Conservation (phyloP, 1,140 invertebrate genomes). For the Scaptomyza graminum region DNA sequence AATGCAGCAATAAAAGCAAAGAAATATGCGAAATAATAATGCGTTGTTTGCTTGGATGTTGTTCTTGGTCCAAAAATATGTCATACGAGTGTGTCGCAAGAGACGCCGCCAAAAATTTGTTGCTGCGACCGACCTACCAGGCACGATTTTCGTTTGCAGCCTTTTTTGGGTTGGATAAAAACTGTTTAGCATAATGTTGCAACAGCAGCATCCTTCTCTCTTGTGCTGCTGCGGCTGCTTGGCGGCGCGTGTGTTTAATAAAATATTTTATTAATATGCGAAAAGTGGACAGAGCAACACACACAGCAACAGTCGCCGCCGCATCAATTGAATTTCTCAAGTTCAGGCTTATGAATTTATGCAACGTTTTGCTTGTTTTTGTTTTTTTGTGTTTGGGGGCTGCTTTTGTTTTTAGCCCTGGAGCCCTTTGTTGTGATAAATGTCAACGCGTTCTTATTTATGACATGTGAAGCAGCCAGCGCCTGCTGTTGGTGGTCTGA, state of each 20-base stretch:
- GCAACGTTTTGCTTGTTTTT: slow-evolving; percentile 62
- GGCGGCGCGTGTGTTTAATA: slow-evolving; percentile 83
- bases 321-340: slow-evolving; percentile 82
- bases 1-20: slow-evolving; percentile 57
- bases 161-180: slow-evolving; percentile 70
- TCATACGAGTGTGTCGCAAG: slow-evolving; percentile 79
- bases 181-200: slow-evolving; percentile 81
- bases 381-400: slow-evolving; percentile 29
- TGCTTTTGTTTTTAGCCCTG: slow-evolving; percentile 49
- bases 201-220: slow-evolving; percentile 54
- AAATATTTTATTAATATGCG: slow-evolving; percentile 83
- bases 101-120: slow-evolving; percentile 83
- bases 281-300: slow-evolving; percentile 57
- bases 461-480: slow-evolving; percentile 81
- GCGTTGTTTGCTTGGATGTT: slow-evolving; percentile 36
- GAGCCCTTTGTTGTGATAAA: slow-evolving; percentile 83
- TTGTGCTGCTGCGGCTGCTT: background rate
- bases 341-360: slow-evolving; percentile 79
- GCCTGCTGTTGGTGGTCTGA: slow-evolving; percentile 62
- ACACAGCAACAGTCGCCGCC: slow-evolving; percentile 41
- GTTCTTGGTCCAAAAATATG: slow-evolving; percentile 64
- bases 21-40: slow-evolving; percentile 32
- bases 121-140: slow-evolving; percentile 47
- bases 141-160: slow-evolving; percentile 79
- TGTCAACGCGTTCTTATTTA: slow-evolving; percentile 84